Evolutionary conservation across 2,888 invertebrate genomes (phyloP).

Genomic region (Trissonchulus sp.): DNA sequence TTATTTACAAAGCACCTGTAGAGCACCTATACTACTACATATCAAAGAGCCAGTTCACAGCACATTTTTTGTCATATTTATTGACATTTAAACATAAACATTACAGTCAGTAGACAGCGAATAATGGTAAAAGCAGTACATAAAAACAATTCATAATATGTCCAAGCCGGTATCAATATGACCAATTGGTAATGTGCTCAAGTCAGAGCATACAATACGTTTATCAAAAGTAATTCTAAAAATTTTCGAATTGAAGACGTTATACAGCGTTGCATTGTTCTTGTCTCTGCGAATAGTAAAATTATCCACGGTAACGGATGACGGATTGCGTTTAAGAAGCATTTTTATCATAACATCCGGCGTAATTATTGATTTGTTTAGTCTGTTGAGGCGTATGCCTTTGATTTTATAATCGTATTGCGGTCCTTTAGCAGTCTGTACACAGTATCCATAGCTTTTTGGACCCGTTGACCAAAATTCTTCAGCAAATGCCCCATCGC

Average conservation of each 20-base stretch:
- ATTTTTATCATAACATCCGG: background rate
- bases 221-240: constrained; percentile 8
- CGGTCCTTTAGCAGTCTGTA: background rate
- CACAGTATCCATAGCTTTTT: constrained; percentile 16
- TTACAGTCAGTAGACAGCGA: too few species aligned
- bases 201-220: background rate
- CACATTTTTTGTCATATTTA: too few species aligned
- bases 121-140: too few species aligned
- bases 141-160: too few species aligned
- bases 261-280: background rate
- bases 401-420: background rate
- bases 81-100: too few species aligned
- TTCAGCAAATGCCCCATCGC: background rate
- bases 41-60: too few species aligned
- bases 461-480: constrained; percentile 8
- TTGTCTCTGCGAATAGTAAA: background rate
- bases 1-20: too few species aligned
- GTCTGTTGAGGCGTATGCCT: background rate
- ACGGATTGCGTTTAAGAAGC: background rate
- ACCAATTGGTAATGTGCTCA: background rate
- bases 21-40: too few species aligned
- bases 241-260: background rate
- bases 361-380: background rate
- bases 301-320: background rate
- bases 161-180: background rate